These are phyloP conservation scores for Calameuta pallipes DNA, from an alignment of 2,888 invertebrate genomes.

Conservation along the genomic window DNA sequence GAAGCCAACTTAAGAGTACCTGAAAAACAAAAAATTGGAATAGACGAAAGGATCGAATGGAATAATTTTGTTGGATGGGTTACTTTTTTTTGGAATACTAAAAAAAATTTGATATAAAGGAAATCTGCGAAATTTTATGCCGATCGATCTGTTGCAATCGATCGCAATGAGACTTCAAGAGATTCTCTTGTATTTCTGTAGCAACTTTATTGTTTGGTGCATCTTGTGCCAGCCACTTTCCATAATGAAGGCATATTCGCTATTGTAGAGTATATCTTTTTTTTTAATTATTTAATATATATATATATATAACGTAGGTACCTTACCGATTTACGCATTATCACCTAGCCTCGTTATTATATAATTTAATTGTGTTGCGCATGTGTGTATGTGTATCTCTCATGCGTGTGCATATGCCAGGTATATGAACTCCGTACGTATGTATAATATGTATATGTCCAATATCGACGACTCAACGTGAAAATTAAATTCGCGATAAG, in stretches of 20 bases:
- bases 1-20: too few species aligned
- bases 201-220: slow-evolving; percentile 61
- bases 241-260: slow-evolving; percentile 58
- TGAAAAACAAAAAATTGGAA: too few species aligned
- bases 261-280: slow-evolving; percentile 52
- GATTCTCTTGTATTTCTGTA: slow-evolving; percentile 29
- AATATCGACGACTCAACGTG: too few species aligned
- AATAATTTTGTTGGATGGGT: neutral
- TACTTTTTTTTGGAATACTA: neutral
- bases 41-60: too few species aligned
- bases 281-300: slow-evolving; percentile 44
- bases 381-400: neutral
- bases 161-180: slow-evolving; percentile 1
- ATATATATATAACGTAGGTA: slow-evolving; percentile 41
- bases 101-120: neutral
- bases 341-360: slow-evolving; percentile 46
- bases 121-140: neutral
- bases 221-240: slow-evolving; percentile 56
- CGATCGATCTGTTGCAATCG: neutral
- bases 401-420: neutral
- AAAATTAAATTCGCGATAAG: too few species aligned
- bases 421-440: neutral
- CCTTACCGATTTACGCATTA: slow-evolving; percentile 48
- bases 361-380: slow-evolving; percentile 26
- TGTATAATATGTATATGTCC: neutral